A percentile compares a stretch with the other conserved stretches of the same genome.
These are phyloP conservation scores for Ruditapes philippinarum DNA, from an alignment of 1,140 invertebrate genomes.

Conservation along the genomic window DNA sequence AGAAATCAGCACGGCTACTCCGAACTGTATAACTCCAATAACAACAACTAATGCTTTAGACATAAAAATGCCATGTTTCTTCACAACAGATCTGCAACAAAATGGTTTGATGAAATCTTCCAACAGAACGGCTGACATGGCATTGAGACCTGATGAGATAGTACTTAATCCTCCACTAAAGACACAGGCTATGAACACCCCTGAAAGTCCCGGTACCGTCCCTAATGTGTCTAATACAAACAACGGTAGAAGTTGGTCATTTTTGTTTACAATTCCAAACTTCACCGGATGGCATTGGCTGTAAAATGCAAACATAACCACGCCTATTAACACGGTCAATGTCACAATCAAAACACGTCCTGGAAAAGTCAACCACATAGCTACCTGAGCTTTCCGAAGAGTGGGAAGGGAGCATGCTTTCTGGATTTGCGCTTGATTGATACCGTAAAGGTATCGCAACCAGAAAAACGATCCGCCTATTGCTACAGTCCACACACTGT, in stretches of 20 bases:
- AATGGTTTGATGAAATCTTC: conserved; percentile 93
- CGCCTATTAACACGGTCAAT: conserved; percentile 92
- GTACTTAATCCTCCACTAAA: conserved; percentile 40
- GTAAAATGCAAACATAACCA: conserved; percentile 94
- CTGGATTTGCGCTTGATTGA: conserved; percentile 97
- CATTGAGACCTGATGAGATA: conserved; percentile 25
- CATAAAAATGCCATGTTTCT: too few species aligned
- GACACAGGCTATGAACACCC: conserved; percentile 26
- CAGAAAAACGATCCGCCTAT: conserved; percentile 96
- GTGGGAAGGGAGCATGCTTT: conserved; percentile 94
- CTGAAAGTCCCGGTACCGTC: conserved; percentile 88
- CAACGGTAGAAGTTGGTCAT: conserved; percentile 90
- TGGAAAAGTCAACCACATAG: conserved; percentile 89
- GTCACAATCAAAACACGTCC: conserved; percentile 82
- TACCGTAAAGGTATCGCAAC: conserved; percentile 95
- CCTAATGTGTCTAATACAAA: conserved; percentile 94
- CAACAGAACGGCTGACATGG: conserved; percentile 89
- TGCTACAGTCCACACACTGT: conserved; percentile 95
- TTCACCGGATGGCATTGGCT: conserved; percentile 93
- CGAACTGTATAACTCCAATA: too few species aligned
- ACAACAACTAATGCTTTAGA: too few species aligned
- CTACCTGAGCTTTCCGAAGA: conserved; percentile 89
- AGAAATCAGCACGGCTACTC: not conserved
- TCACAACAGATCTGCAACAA: conserved; percentile 89
- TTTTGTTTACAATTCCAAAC: conserved; percentile 88